A percentile compares a stretch with the other conserved stretches of the same genome.
These are phyloP conservation scores for Gnathonemus echidnorhynchus DNA, from an alignment of 2,113 vertebrate genomes.

Conservation along the genomic window DNA sequence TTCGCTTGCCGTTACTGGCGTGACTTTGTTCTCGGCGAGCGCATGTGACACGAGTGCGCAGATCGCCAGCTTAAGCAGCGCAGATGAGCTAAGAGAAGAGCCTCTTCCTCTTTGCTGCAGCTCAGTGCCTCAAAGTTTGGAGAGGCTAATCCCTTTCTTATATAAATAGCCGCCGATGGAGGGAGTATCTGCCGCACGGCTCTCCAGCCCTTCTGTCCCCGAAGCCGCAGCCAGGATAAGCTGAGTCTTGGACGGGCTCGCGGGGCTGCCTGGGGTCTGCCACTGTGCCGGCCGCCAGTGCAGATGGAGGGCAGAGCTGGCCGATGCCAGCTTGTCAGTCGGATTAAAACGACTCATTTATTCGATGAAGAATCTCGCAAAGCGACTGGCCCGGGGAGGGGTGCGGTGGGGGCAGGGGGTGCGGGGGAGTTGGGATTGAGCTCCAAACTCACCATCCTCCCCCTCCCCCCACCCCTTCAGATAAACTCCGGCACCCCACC, in stretches of 20 bases:
- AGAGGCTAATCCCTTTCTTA: constrained; percentile 71
- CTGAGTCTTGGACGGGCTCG: constrained; percentile 71
- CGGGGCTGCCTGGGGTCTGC: constrained; percentile 66
- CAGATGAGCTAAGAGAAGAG: constrained; percentile 7
- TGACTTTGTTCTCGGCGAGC: neutral
- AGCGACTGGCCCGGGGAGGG: constrained; percentile 83
- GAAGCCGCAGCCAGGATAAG: constrained; percentile 71
- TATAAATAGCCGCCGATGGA: constrained; percentile 75
- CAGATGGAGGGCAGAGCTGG: constrained; percentile 98
- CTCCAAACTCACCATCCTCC: constrained; percentile 42
- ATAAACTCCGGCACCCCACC: constrained; percentile 34
- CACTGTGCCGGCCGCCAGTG: constrained; percentile 76
- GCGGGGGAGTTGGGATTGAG: constrained; percentile 49
- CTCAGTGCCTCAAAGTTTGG: constrained; percentile 64
- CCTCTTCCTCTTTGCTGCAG: constrained; percentile 40
- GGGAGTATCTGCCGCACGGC: constrained; percentile 63
- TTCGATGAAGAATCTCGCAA: constrained; percentile 96
- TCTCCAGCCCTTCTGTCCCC: constrained; percentile 74
- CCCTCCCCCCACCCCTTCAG: neutral
- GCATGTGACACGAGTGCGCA: neutral
- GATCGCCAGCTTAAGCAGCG: neutral
- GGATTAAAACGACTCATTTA: constrained; percentile 99
- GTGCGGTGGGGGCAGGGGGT: constrained; percentile 56
- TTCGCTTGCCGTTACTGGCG: neutral
- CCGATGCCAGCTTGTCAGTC: constrained; percentile 99